These are phyloP conservation scores for Portevinia maculata DNA, from an alignment of 2,888 invertebrate species.

Conservation along the genomic window DNA sequence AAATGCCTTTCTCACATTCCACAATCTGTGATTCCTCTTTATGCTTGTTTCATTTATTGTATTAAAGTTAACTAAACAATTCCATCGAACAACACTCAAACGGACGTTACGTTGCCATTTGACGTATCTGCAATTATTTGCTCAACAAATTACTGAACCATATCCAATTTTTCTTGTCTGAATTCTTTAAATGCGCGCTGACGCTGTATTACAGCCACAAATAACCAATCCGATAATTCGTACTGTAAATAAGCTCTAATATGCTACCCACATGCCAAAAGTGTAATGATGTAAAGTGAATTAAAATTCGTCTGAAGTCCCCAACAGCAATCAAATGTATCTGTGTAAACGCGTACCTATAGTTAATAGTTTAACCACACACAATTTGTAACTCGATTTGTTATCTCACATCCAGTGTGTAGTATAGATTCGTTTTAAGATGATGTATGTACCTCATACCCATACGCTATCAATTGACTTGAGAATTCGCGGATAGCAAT, in stretches of 20 bases:
- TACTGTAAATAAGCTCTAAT: conserved; percentile 1
- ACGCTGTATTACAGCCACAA: not conserved
- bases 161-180: conserved; percentile 7
- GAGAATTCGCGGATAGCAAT: conserved; percentile 22
- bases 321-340: conserved; percentile 3
- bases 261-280: not conserved
- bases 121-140: conserved; percentile 36
- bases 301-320: conserved; percentile 10
- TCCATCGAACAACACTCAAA: not conserved
- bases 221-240: conserved; percentile 12
- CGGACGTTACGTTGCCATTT: not conserved
- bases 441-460: not conserved
- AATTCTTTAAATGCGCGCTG: not conserved
- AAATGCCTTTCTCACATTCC: no score
- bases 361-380: conserved; percentile 25
- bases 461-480: conserved; percentile 13
- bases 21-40: no score
- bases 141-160: conserved; percentile 33
- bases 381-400: conserved; percentile 5
- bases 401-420: conserved; percentile 17
- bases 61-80: no score
- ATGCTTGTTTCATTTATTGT: no score
- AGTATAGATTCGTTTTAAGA: conserved; percentile 15
- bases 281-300: conserved; percentile 15
- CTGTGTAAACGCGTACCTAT: not conserved